These are phyloP conservation scores for Hemiscyllium ocellatum DNA, from an alignment of 2,113 vertebrate species.

Conservation along the genomic window DNA sequence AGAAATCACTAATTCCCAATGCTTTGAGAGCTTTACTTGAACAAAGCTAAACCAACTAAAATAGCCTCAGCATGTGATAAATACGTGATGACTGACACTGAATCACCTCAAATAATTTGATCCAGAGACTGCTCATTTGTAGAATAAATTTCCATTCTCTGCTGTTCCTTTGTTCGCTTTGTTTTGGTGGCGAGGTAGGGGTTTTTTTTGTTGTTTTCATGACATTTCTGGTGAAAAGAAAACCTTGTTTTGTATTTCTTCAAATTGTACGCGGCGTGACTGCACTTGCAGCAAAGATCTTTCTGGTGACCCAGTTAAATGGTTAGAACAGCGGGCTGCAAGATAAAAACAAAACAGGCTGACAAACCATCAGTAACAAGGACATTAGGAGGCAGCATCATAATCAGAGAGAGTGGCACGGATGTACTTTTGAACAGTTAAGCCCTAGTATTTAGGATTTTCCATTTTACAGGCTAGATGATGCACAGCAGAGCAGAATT, in stretches of 20 bases:
- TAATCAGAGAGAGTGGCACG: neutral
- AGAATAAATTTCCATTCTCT: neutral
- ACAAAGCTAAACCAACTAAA: neutral
- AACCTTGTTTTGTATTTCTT: slow-evolving; percentile 15
- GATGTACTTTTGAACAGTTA: neutral
- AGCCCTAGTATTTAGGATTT: neutral
- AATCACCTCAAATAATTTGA: neutral
- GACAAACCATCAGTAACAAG: no score
- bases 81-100: slow-evolving; percentile 4
- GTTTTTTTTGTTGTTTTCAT: neutral
- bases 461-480: neutral
- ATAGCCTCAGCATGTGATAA: neutral
- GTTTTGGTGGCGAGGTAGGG: neutral
- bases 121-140: neutral
- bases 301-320: neutral
- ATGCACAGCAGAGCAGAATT: neutral
- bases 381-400: neutral
- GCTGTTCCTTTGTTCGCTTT: neutral
- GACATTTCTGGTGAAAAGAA: neutral
- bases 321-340: neutral
- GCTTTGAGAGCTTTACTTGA: neutral
- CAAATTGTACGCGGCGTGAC: neutral
- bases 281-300: neutral
- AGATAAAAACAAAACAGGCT: neutral
- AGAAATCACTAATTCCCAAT: neutral